These are phyloP conservation scores for Habropoda laboriosa DNA, from an alignment of 1,140 invertebrate species.

Conservation along the genomic window DNA sequence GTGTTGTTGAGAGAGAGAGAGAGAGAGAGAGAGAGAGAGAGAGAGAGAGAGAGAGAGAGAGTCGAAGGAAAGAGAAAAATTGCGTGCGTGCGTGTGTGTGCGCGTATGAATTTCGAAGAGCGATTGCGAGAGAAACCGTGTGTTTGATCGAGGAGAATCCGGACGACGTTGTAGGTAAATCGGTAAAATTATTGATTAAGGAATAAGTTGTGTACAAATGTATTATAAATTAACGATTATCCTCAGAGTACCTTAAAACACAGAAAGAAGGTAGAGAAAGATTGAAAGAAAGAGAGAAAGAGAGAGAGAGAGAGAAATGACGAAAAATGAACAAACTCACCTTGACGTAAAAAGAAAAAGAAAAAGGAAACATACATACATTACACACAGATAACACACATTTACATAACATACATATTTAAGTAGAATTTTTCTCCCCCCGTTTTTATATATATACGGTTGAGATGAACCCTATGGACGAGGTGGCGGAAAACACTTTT, in stretches of 20 bases:
- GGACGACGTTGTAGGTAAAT: conserved; percentile 67
- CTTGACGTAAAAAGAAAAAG: conserved; percentile 38
- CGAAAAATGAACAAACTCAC: conserved; percentile 51
- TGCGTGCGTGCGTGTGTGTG: neutral
- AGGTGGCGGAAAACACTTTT: neutral
- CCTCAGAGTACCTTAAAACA: conserved; percentile 67
- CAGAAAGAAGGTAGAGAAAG: conserved; percentile 56
- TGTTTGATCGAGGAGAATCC: conserved; percentile 39
- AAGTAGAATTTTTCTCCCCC: conserved; percentile 49
- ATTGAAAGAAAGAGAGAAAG: conserved; percentile 52
- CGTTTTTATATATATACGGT: conserved; percentile 29
- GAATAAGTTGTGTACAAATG: conserved; percentile 79
- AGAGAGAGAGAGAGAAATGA: conserved; percentile 52
- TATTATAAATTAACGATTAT: conserved; percentile 76
- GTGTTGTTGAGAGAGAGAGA: neutral
- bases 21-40: neutral
- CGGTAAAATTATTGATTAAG: conserved; percentile 76
- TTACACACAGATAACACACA: conserved; percentile 64
- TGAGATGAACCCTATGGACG: neutral
- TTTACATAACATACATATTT: conserved; percentile 68
- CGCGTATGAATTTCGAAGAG: conserved; percentile 20
- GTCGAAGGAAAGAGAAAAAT: neutral
- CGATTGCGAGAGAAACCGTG: conserved; percentile 10
- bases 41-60: neutral
- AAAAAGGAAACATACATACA: conserved; percentile 53